Percentiles rank a stretch among this genome's conserved stretches.
Evolutionary conservation across 2,888 invertebrate species (phyloP).

Genomic region (Phalera bucephala): DNA sequence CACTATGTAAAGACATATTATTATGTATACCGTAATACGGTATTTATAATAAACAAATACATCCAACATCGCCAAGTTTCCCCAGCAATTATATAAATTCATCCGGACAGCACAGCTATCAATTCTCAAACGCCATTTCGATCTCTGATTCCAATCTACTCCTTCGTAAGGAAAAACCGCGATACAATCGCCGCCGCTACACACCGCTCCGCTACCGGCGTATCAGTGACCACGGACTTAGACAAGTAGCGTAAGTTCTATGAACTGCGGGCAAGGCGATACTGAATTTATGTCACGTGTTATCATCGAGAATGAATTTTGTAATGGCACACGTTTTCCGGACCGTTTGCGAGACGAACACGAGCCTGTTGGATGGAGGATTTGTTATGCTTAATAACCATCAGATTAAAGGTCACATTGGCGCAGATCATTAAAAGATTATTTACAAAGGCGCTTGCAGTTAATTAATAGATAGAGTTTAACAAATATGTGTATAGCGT

Average conservation of each 20-base stretch:
- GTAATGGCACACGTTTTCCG: constrained; percentile 69
- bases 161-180: not conserved
- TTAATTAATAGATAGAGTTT: constrained; percentile 5
- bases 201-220: constrained; percentile 15
- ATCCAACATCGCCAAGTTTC: not conserved
- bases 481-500: no score
- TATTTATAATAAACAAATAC: no score
- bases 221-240: constrained; percentile 18
- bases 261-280: constrained; percentile 66
- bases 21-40: no score
- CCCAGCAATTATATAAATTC: not conserved
- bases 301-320: constrained; percentile 67
- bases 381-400: not conserved
- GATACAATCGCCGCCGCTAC: constrained; percentile 2
- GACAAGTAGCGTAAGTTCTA: constrained; percentile 64
- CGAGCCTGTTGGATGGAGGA: constrained; percentile 7
- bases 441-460: no score
- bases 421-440: no score
- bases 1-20: no score
- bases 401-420: constrained; percentile 22
- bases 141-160: not conserved
- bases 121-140: not conserved
- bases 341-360: constrained; percentile 25
- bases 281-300: constrained; percentile 73
- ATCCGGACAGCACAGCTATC: not conserved